These are phyloP conservation scores for Lerista edwardsae DNA, from an alignment of 2,797 vertebrate genomes.

Conservation along the genomic window DNA sequence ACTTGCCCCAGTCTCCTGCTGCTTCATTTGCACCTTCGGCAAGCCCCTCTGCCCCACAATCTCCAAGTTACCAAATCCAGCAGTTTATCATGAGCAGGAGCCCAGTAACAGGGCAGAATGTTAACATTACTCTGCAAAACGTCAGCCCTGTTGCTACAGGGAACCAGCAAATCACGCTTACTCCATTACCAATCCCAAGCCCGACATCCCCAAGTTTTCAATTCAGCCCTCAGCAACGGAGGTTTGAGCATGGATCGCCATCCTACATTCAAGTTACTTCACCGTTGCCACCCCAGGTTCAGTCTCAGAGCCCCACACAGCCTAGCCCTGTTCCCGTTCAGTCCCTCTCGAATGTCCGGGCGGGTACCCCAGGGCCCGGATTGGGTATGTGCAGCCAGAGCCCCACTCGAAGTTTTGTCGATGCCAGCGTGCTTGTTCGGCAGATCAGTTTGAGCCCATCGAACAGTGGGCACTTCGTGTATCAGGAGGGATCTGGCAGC, in stretches of 20 bases:
- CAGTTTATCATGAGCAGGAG: conserved; percentile 92
- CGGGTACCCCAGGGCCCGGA: conserved; percentile 81
- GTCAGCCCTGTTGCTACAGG: conserved; percentile 89
- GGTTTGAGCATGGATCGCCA: conserved; percentile 91
- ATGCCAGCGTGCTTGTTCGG: conserved; percentile 90
- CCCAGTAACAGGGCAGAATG: conserved; percentile 88
- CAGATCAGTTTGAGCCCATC: conserved; percentile 91
- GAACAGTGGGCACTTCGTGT: conserved; percentile 89
- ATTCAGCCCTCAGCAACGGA: conserved; percentile 89
- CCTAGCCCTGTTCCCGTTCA: conserved; percentile 86
- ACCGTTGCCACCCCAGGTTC: conserved; percentile 89
- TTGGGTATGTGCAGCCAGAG: conserved; percentile 92
- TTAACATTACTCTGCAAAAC: conserved; percentile 96
- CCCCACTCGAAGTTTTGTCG: conserved; percentile 90
- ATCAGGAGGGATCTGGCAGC: too few relatives aligned
- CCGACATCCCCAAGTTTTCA: conserved; percentile 93
- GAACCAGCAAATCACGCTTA: conserved; percentile 93
- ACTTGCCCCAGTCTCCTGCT: conserved; percentile 89
- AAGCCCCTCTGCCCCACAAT: conserved; percentile 95
- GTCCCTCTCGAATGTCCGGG: conserved; percentile 83
- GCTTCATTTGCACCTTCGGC: conserved; percentile 90
- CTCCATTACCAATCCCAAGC: conserved; percentile 89
- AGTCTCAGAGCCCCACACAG: conserved; percentile 95
- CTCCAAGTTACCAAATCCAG: conserved; percentile 92
- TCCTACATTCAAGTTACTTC: conserved; percentile 96